Conservation (phyloP, 1,140 invertebrate genomes). For the Propsilocerus akamusi region DNA sequence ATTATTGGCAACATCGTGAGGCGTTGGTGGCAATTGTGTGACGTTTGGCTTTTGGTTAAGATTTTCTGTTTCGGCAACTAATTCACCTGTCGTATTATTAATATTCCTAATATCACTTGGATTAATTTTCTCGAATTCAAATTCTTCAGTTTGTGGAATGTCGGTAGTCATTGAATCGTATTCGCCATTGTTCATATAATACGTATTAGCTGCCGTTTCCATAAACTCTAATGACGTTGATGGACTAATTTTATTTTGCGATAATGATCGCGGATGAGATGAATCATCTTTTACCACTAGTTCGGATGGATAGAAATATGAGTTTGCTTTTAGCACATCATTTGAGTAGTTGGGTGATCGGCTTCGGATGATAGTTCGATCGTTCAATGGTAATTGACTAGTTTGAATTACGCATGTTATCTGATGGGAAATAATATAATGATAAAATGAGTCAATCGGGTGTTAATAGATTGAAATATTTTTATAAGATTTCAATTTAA, state of each 20-base stretch:
- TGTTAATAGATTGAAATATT: no score
- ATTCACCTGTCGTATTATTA: not conserved
- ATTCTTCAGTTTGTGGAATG: not conserved
- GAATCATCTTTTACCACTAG: no score
- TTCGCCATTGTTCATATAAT: not conserved
- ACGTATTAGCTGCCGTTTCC: not conserved
- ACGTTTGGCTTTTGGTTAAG: not conserved
- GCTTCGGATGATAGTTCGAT: not conserved
- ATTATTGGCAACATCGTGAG: not conserved
- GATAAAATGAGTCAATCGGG: no score
- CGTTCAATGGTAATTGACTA: conserved; percentile 1
- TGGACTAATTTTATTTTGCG: no score
- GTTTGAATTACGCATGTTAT: not conserved
- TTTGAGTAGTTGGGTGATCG: no score
- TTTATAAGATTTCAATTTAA: no score
- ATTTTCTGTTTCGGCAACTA: not conserved
- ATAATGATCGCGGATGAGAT: no score
- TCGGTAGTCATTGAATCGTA: not conserved
- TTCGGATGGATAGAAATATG: not conserved
- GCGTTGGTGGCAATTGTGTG: not conserved
- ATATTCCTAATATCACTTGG: not conserved
- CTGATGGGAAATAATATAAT: no score
- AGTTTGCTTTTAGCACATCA: not conserved
- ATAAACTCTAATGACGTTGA: not conserved
- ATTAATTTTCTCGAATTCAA: not conserved